phyloP scores from a whole-genome alignment of 2,888 invertebrate genomes.

The Dolichopus griseipennis region DNA sequence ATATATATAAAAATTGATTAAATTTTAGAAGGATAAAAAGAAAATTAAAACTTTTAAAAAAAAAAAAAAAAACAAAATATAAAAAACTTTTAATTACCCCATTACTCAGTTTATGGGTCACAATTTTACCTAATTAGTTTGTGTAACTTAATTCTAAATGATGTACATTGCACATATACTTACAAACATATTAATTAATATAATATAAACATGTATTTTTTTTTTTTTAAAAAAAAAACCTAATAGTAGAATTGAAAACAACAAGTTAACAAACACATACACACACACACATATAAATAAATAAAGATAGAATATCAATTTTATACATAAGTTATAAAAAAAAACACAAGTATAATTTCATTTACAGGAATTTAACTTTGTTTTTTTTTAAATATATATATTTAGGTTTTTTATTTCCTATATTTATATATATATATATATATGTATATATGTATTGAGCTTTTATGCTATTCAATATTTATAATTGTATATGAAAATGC shows the following conservation, averaged over 20 bases:
- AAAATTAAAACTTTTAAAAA: background rate
- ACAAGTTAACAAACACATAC: too few relatives aligned
- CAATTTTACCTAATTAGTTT: constrained; percentile 6
- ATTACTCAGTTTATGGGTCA: constrained; percentile 6
- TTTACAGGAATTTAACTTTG: background rate
- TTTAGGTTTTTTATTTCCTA: background rate
- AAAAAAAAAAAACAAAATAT: background rate
- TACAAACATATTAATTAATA: background rate
- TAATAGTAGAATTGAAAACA: background rate
- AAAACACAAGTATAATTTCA: constrained; percentile 6
- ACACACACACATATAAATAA: background rate
- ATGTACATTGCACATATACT: background rate
- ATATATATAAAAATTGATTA: background rate
- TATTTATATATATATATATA: too few relatives aligned
- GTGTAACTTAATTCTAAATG: constrained; percentile 4
- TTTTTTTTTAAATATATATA: background rate
- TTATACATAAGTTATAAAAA: background rate
- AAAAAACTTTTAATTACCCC: constrained; percentile 2
- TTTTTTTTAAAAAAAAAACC: too few relatives aligned
- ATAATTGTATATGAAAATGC: too few relatives aligned
- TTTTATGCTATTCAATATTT: too few relatives aligned
- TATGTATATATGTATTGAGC: too few relatives aligned
- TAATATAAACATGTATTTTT: background rate
- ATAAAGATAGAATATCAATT: background rate
- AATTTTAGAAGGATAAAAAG: background rate